Conservation (phyloP, 2,888 invertebrate genomes). For the Microdon myrmicae region DNA sequence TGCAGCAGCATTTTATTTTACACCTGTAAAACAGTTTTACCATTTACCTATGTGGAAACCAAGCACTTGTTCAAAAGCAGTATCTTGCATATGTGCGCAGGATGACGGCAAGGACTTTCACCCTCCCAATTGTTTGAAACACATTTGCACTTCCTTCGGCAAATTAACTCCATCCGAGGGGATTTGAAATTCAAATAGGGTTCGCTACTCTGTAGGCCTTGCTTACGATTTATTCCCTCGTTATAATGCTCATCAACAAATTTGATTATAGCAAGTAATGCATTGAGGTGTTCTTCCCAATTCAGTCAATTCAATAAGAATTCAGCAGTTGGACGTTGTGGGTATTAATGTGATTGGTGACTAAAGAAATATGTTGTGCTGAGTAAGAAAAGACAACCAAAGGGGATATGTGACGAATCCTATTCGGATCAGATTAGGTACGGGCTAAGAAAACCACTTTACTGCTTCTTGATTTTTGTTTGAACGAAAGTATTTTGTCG, state of each 20-base stretch:
- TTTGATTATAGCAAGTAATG: conserved; percentile 10
- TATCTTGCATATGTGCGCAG: conserved; percentile 7
- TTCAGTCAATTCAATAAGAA: conserved; percentile 38
- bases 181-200: conserved; percentile 47
- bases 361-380: no score
- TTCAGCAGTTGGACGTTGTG: not conserved
- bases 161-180: conserved; percentile 38
- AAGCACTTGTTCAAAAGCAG: conserved; percentile 6
- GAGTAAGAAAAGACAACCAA: no score
- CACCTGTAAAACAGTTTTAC: conserved; percentile 45
- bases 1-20: conserved; percentile 43
- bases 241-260: conserved; percentile 42
- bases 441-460: conserved; percentile 34
- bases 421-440: conserved; percentile 45
- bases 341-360: not conserved
- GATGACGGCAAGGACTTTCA: not conserved
- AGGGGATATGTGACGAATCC: conserved; percentile 45
- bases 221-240: conserved; percentile 43
- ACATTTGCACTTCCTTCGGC: conserved; percentile 30
- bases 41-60: conserved; percentile 16
- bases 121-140: conserved; percentile 8
- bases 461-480: conserved; percentile 1
- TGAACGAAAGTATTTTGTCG: no score
- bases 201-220: conserved; percentile 31
- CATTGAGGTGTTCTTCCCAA: conserved; percentile 19